Base-by-base conservation (phyloP, 92 coral and sea anemone genomes). In the Phenganax marumi region DNA sequence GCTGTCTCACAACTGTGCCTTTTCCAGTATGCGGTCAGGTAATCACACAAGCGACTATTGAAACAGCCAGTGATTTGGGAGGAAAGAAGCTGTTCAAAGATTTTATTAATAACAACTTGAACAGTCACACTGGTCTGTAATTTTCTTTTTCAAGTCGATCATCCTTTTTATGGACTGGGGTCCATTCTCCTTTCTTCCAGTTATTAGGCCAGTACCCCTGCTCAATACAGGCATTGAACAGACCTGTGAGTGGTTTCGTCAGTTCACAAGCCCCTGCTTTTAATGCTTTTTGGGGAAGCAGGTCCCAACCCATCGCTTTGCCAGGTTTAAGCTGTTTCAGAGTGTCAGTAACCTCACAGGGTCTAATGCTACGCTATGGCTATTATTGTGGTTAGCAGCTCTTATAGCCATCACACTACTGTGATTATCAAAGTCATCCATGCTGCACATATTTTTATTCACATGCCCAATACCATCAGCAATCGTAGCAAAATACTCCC, bases 401-500 rank as follows among this genome's bases (percentile, higher is more conserved):
- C n/a, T 7, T 13, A 84, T 84, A 39, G 73, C 50, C 57, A 17
- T 76, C 39, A 84, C 66, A 84, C 87, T 75, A 66, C 68, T 76
- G 75, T 84, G 87, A 60, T 76, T 50, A 23, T 84, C 70, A 76
- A 75, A 76, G 33, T 84, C 84, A 50, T 84, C 56, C 50, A 23
- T 8, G 73, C 33, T 54, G 55, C 57, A 33, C 53, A 8, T 63
- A 23, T 21, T 76, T 63, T 22, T 47, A 76, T 84, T 22, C 12
- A 58, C 82, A 22, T 63, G 58, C 1, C 89, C 89, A 58, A 80
- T 81, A 72, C 81, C 86, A 61, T 71, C 81, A 21, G 89, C 89
- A 69, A 81, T 60, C 14, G 86, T 71, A 46, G 89, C 81, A 61
- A 86, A 86, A 53, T 81, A 86, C 70, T 85, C 80, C 51, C 85